Conservation (phyloP, 2,113 vertebrate species). For the Eupsittula cactorum region DNA sequence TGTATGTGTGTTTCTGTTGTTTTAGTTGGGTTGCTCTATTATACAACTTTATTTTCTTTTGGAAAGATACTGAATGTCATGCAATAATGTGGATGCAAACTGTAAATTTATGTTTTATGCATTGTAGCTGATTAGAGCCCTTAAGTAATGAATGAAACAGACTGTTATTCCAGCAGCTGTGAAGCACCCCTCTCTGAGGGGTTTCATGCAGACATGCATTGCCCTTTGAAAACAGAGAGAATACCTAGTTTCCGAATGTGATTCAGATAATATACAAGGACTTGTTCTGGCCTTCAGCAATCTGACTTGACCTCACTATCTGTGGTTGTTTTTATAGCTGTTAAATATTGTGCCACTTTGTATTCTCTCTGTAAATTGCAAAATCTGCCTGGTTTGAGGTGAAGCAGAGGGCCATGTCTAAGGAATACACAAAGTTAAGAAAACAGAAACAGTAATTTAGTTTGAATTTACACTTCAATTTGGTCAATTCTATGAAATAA, state of each 20-base stretch:
- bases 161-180: not conserved
- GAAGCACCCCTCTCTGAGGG: not conserved
- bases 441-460: not conserved
- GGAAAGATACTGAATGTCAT: not conserved
- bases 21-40: not conserved
- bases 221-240: not conserved
- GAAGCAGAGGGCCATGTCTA: not conserved
- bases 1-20: not conserved
- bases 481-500: not conserved
- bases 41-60: not conserved
- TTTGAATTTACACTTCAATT: not conserved
- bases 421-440: not conserved
- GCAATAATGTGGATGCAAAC: not conserved
- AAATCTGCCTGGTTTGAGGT: not conserved
- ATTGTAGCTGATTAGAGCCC: not conserved
- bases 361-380: not conserved
- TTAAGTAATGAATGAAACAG: not conserved
- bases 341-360: not conserved
- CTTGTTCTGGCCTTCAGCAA: not conserved
- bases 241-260: not conserved
- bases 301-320: not conserved
- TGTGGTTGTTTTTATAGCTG: not conserved
- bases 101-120: not conserved
- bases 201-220: not conserved
- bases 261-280: not conserved